Conservation (phyloP, 2,888 invertebrate species). For the Synanthedon formicaeformis region DNA sequence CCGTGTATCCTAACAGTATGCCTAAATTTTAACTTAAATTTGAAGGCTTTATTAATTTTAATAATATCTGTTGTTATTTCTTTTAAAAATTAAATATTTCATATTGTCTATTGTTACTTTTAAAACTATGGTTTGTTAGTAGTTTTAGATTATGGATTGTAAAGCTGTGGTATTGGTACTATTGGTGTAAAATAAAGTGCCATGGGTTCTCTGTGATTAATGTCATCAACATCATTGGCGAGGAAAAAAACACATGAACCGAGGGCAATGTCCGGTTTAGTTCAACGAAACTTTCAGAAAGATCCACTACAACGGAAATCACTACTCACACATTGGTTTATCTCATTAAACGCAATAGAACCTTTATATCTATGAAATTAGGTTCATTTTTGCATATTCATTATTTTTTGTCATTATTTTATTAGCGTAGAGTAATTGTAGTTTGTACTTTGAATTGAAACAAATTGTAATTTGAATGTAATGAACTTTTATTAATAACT, state of each 20-base stretch:
- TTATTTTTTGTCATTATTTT: constrained; percentile 5
- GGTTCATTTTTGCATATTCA: neutral
- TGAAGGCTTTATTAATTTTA: too few relatives aligned
- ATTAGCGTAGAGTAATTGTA: neutral
- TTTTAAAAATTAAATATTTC: neutral
- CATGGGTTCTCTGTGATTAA: constrained; percentile 21
- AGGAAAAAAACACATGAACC: constrained; percentile 36
- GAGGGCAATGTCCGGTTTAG: constrained; percentile 63
- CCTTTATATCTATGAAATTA: constrained; percentile 3
- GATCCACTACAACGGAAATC: constrained; percentile 24
- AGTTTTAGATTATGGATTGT: too few relatives aligned
- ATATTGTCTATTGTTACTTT: too few relatives aligned
- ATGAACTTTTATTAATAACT: neutral
- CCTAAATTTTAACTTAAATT: neutral
- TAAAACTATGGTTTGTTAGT: too few relatives aligned
- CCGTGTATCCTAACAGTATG: too few relatives aligned
- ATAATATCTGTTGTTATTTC: neutral
- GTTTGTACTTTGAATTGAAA: neutral
- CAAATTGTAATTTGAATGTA: neutral
- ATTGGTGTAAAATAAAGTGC: neutral
- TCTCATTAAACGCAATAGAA: constrained; percentile 6
- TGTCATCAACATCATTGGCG: constrained; percentile 11
- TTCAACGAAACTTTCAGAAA: constrained; percentile 38
- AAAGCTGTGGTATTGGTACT: too few relatives aligned
- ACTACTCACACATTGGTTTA: constrained; percentile 20